Percentiles rank a stretch among this genome's conserved stretches.
These are phyloP conservation scores for Coturnix japonica DNA, from an alignment of 2,113 vertebrate genomes.

Conservation along the genomic window DNA sequence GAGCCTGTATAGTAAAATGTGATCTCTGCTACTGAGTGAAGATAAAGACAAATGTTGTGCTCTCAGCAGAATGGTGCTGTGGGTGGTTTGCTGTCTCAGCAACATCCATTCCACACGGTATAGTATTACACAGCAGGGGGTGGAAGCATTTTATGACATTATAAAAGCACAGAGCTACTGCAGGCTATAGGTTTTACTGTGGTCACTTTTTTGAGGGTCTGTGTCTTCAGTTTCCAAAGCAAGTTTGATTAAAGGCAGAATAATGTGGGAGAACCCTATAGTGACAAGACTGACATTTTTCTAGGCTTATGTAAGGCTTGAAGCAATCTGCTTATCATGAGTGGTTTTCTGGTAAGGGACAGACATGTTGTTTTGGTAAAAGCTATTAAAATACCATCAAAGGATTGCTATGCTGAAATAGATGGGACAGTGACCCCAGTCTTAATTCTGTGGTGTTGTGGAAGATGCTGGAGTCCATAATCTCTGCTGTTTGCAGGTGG, in stretches of 20 bases:
- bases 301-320: not conserved
- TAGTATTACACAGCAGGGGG: not conserved
- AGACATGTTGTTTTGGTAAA: not conserved
- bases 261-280: not conserved
- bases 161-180: not conserved
- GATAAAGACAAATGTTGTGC: not conserved
- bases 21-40: not conserved
- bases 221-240: not conserved
- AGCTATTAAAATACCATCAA: not conserved
- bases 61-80: not conserved
- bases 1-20: not conserved
- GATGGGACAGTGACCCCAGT: not conserved
- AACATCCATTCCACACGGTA: not conserved
- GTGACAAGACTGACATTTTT: not conserved
- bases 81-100: not conserved
- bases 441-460: not conserved
- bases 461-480: not conserved
- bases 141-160: not conserved
- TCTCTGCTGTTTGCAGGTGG: slow-evolving; percentile 53
- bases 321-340: not conserved
- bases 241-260: not conserved
- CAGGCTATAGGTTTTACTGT: not conserved
- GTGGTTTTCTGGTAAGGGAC: not conserved
- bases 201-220: not conserved
- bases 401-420: not conserved